phyloP scores from a whole-genome alignment of 2,113 vertebrate species.

The Arvicanthis niloticus region DNA sequence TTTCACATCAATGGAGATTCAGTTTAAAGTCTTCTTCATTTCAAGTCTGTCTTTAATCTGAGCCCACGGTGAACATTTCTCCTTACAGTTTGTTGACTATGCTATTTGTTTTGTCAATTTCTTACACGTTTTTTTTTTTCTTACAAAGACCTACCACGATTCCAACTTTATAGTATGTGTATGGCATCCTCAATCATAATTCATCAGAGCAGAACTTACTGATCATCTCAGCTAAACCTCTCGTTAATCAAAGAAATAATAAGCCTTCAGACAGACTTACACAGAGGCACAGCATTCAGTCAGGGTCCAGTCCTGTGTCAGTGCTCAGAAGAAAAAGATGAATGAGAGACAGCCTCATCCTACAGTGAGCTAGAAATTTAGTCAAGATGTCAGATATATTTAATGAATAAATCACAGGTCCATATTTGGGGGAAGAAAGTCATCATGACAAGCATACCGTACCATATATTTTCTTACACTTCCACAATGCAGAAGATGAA shows the following conservation, averaged over 20 bases:
- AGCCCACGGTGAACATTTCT: background rate
- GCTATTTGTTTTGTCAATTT: background rate
- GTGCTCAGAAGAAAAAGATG: background rate
- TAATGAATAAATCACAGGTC: conserved; percentile 28
- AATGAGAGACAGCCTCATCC: background rate
- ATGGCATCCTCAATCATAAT: background rate
- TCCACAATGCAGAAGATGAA: background rate
- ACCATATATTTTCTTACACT: background rate
- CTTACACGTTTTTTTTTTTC: conserved; percentile 40
- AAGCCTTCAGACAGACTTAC: conserved; percentile 5
- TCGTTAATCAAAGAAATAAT: conserved; percentile 39
- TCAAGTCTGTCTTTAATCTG: background rate
- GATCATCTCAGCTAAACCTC: background rate
- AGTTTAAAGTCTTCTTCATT: background rate
- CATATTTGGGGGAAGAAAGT: background rate
- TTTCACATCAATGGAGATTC: background rate
- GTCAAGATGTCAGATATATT: background rate
- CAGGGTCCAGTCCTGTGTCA: background rate
- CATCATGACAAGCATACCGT: background rate
- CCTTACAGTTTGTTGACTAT: background rate
- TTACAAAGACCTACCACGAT: background rate
- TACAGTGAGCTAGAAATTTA: background rate
- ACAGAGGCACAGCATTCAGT: conserved; percentile 17
- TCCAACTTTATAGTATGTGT: background rate
- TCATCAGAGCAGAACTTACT: background rate